Evolutionary conservation across 35 echinoderm and acorn worm genomes (phyloP), one percentile per base, ranked within the genome.

Genomic region (Acanthaster planci): DNA sequence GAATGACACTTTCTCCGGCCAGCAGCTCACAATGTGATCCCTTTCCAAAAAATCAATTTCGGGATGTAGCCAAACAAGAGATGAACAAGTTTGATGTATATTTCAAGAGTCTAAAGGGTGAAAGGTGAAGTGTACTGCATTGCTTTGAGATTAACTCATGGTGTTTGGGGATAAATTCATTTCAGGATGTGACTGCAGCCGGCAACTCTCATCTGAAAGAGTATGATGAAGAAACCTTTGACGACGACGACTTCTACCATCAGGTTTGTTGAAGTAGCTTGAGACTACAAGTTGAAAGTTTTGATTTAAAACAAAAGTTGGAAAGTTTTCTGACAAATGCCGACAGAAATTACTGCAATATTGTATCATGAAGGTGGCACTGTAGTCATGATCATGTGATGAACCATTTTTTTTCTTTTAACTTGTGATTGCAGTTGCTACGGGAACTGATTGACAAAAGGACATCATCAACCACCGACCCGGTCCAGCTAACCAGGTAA

Each of bases 241-340:
- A 97, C 82, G 94, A 97, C 67, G 90, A 93, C 47, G 94, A 97
- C 50, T 97, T 97, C 54, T 97, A 97, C 47, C 94, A 97, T 55
- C 94, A 97, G 90, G 94, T 97, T 67, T 32, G 31, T 50, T 5
- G 19, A 35, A 77, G 10, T 16, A 89, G 19, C 40, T 52, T 9
- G 31, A 27, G 75, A n/a, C n/a, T n/a, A n/a, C n/a, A n/a, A n/a
- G n/a, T n/a, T n/a, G n/a, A n/a, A n/a, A n/a, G n/a, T n/a, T n/a
- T n/a, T n/a, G n/a, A n/a, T n/a, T n/a, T n/a, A n/a, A n/a, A n/a
- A n/a, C n/a, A n/a, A n/a, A n/a, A n/a, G n/a, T n/a, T n/a, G n/a
- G n/a, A n/a, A n/a, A n/a, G n/a, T n/a, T n/a, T n/a, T n/a, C n/a
- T n/a, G n/a, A n/a, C n/a, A n/a, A n/a, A n/a, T n/a, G n/a, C n/a